Conservation (phyloP, 2,797 vertebrate species). For the Melanotaenia nigrans region DNA sequence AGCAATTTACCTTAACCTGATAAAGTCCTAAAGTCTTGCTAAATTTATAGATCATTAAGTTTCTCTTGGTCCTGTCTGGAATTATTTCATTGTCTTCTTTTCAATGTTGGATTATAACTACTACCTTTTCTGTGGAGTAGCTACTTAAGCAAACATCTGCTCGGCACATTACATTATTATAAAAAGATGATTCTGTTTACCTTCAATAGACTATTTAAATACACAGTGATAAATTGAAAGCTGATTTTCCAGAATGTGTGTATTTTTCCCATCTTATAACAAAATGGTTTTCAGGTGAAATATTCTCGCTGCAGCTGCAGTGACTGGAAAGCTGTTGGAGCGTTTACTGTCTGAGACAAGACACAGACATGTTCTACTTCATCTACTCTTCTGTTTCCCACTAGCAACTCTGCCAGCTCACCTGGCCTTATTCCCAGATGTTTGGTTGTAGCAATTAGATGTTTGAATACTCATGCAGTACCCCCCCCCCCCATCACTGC, state of each 20-base stretch:
- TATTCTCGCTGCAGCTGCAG: conserved; percentile 61
- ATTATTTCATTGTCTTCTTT: conserved; percentile 6
- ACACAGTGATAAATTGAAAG: conserved; percentile 70
- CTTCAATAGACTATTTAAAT: conserved; percentile 72
- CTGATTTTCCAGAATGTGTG: conserved; percentile 59
- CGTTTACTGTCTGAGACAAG: conserved; percentile 63
- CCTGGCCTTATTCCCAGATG: conserved; percentile 75
- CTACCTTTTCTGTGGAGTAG: conserved; percentile 23
- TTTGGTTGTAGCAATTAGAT: conserved; percentile 76
- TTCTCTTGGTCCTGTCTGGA: conserved; percentile 3
- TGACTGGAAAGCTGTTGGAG: conserved; percentile 63
- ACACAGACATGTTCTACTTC: conserved; percentile 74
- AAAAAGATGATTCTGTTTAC: conserved; percentile 76
- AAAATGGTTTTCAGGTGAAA: conserved; percentile 63
- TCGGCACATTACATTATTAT: conserved; percentile 60
- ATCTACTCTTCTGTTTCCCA: conserved; percentile 69
- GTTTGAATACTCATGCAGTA: conserved; percentile 71
- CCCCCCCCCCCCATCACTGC: conserved; percentile 35
- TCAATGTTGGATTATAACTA: neutral
- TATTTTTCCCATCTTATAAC: conserved; percentile 60
- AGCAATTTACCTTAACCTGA: conserved; percentile 15
- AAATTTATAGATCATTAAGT: neutral
- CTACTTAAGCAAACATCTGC: conserved; percentile 19
- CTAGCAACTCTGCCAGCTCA: conserved; percentile 70
- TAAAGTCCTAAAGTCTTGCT: conserved; percentile 11